phyloP scores from a whole-genome alignment of 2,797 vertebrate species.

The Huso huso region DNA sequence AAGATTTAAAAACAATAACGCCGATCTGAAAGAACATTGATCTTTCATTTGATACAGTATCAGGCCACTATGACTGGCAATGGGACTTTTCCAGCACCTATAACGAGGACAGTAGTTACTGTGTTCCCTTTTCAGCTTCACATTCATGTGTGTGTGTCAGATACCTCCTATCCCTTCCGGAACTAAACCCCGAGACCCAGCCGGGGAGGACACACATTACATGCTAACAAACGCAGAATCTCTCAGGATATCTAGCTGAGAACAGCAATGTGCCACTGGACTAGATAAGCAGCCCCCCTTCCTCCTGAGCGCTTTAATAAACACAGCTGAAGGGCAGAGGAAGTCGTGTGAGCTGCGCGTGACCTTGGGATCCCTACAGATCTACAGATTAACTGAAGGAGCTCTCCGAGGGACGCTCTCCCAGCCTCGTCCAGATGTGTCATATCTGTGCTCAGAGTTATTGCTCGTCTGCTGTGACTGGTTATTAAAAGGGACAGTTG shows the following conservation, averaged over 20 bases:
- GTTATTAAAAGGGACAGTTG: slow-evolving; percentile 17
- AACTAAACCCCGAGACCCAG: no score
- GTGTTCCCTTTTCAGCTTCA: background rate
- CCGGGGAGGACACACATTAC: no score
- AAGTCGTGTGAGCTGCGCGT: background rate
- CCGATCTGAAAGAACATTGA: no score
- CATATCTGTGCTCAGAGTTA: slow-evolving; percentile 27
- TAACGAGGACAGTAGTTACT: background rate
- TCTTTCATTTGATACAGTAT: no score
- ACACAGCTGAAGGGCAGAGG: background rate
- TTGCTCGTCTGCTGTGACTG: slow-evolving; percentile 31
- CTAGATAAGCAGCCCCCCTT: background rate
- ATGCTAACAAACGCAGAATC: no score
- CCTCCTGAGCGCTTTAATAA: background rate
- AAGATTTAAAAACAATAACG: no score
- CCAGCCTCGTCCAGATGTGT: slow-evolving; percentile 26
- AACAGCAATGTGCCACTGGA: background rate
- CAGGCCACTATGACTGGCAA: background rate
- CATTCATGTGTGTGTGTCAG: background rate
- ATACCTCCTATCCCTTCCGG: background rate
- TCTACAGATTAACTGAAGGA: slow-evolving; percentile 11
- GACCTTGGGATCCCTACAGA: slow-evolving; percentile 26
- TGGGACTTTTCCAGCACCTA: background rate
- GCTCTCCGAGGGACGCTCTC: slow-evolving; percentile 18
- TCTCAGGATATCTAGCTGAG: no score